Base-by-base conservation (phyloP, 2,113 vertebrate genomes). In the Tor tambroides region DNA sequence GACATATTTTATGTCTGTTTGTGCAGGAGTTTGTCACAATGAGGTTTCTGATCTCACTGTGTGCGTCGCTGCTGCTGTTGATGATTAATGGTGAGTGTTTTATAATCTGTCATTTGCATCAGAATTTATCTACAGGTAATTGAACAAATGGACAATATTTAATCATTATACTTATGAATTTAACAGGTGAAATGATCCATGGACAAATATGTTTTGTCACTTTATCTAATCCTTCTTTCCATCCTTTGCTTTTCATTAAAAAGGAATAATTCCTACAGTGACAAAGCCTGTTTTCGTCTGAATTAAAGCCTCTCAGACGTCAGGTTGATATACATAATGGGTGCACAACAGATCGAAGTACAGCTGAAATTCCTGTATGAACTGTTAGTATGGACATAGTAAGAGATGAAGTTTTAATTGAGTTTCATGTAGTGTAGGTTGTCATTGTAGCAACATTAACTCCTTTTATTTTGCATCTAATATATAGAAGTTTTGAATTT, bases 11-110 rank as follows among this genome's bases (percentile, higher is more conserved):
- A 56, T 21, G 19, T 51, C 49, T 51, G 5, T 71, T 15, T 71
- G 12, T 46, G 23, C 10, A 75, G 72, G 32, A 35, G 69, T 71
- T 19, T 10, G 23, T 75, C 35, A 75, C 35, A 43, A 43, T 75
- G 72, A 75, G 72, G 72, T 75, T 75, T 75, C 72, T 43, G 41
- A 75, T 41, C 71, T 43, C 38, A 23, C 71, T 74, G 17, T 74
- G 19, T 41, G 71, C n/a, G 10, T 74, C 38, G 17, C 71, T 74
- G 19, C 72, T 69, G 65, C 14, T 74, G 8, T 35, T 67, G 63
- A 0, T 26, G 72, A n/a, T 75, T 26, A 12, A 26, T 75, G 11
- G 72, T 75, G 23, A 75, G 72, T 46, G 12, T 46, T 74, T 41
- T 41, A 41, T 38, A 38, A 23, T 35, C 19, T 10, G 3, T 69